These are phyloP conservation scores for Allolobophora icterica DNA, from an alignment of 2,888 invertebrate species.

Conservation along the genomic window DNA sequence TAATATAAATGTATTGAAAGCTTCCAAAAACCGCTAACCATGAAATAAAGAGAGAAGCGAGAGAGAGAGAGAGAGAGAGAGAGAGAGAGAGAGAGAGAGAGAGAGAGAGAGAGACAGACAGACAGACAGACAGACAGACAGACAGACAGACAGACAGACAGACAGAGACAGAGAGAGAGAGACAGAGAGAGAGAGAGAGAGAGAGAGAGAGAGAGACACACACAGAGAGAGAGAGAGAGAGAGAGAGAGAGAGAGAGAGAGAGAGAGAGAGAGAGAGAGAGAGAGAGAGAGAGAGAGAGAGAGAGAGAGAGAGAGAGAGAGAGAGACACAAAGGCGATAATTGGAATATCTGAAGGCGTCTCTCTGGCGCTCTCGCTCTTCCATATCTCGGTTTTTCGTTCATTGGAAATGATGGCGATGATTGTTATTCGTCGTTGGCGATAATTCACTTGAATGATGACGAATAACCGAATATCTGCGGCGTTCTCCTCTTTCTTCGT, in stretches of 20 bases:
- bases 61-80: not conserved
- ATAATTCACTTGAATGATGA: slow-evolving; percentile 2
- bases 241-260: not conserved
- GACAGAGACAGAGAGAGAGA: too few species aligned
- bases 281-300: not conserved
- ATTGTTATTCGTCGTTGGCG: slow-evolving; percentile 6
- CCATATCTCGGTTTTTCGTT: slow-evolving; percentile 4
- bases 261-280: not conserved
- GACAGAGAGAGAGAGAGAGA: too few species aligned
- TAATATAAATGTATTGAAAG: too few species aligned
- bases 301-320: not conserved
- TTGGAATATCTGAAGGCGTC: not conserved
- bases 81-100: not conserved
- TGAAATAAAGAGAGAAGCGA: not conserved
- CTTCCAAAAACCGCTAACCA: too few species aligned
- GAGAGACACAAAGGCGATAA: not conserved
- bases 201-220: too few species aligned
- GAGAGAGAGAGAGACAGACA: too few species aligned
- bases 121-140: too few species aligned
- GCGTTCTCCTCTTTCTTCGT: not conserved
- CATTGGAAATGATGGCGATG: slow-evolving; percentile 9
- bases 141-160: too few species aligned
- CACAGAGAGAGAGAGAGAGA: not conserved
- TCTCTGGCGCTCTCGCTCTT: not conserved
- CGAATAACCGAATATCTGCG: slow-evolving; percentile 1